Percentiles rank a stretch among this genome's conserved stretches.
Conservation (phyloP, 2,797 vertebrate genomes). For the Trichosurus vulpecula region DNA sequence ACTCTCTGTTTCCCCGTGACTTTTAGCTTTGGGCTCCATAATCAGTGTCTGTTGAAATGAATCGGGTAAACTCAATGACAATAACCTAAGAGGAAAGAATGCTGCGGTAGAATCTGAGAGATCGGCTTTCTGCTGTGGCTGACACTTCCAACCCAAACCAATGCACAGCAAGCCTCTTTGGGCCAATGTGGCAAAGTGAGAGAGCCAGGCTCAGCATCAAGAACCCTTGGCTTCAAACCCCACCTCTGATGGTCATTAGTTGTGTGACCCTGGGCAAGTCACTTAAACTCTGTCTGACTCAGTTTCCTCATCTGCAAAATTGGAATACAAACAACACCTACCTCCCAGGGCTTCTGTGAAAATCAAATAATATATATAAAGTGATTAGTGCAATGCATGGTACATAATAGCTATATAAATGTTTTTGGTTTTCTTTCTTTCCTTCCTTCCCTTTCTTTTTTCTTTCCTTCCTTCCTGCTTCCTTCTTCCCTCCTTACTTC, state of each 20-base stretch:
- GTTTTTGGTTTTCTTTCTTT: neutral
- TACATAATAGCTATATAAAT: neutral
- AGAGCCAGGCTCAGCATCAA: neutral
- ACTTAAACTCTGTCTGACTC: neutral
- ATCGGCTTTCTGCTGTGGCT: neutral
- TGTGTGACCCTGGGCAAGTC: neutral
- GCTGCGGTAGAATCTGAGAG: neutral
- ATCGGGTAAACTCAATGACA: neutral
- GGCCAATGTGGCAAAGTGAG: neutral
- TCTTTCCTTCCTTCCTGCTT: too few relatives aligned
- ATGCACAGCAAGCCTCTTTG: neutral
- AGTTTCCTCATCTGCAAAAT: neutral
- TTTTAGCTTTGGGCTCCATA: neutral
- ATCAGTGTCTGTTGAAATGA: neutral
- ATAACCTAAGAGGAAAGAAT: neutral
- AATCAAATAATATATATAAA: neutral
- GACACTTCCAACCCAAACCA: neutral
- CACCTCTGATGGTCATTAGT: neutral
- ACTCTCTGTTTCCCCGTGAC: neutral
- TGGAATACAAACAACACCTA: neutral
- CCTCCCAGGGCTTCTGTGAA: neutral
- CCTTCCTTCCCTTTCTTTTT: too few relatives aligned
- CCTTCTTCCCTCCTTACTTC: too few relatives aligned
- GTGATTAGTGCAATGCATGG: neutral
- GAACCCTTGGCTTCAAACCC: neutral